Conservation (phyloP, 1,140 invertebrate species). For the Eumaeus atala region DNA sequence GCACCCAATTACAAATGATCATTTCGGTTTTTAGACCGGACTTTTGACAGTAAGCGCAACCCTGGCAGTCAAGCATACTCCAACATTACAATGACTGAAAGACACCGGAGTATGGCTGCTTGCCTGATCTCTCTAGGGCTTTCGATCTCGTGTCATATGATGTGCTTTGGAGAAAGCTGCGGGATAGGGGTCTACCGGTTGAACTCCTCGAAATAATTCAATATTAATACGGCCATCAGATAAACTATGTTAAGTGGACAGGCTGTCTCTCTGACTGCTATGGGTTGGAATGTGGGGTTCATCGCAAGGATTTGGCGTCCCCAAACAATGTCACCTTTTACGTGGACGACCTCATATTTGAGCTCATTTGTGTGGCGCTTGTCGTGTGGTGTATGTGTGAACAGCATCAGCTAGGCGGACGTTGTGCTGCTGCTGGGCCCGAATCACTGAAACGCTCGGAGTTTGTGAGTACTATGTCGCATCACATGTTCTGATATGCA, state of each 20-base stretch:
- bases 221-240: not conserved
- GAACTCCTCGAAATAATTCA: slow-evolving; percentile 16
- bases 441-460: too few relatives aligned
- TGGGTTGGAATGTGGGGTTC: not conserved
- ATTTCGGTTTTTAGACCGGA: slow-evolving; percentile 1
- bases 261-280: not conserved
- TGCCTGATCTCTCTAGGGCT: too few relatives aligned
- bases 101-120: slow-evolving; percentile 8
- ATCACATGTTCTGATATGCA: too few relatives aligned
- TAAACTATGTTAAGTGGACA: not conserved
- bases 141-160: slow-evolving; percentile 1
- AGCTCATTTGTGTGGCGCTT: too few relatives aligned
- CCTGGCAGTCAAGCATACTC: slow-evolving; percentile 5
- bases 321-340: too few relatives aligned
- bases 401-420: too few relatives aligned
- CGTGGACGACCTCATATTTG: too few relatives aligned
- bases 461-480: too few relatives aligned
- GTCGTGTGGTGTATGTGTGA: too few relatives aligned
- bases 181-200: not conserved
- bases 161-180: slow-evolving; percentile 8
- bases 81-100: slow-evolving; percentile 7
- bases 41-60: slow-evolving; percentile 9
- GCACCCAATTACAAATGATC: too few relatives aligned
- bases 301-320: too few relatives aligned
- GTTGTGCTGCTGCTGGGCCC: too few relatives aligned